Conservation (phyloP, 2,113 vertebrate genomes). For the Epinephelus lanceolatus region DNA sequence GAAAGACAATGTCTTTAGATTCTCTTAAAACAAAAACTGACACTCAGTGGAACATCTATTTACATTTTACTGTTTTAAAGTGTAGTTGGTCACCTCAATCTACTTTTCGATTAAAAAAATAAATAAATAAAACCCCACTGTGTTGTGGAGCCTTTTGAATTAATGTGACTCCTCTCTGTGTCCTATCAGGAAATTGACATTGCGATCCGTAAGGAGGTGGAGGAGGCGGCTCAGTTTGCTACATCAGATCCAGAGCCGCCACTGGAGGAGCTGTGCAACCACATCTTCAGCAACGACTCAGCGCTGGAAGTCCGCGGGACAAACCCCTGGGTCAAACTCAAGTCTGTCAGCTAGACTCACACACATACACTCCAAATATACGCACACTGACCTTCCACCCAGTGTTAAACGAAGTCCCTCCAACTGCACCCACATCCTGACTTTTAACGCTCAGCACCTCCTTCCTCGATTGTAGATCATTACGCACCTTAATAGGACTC, state of each 20-base stretch:
- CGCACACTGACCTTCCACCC: background rate
- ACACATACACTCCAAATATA: background rate
- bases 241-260: constrained; percentile 94
- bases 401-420: background rate
- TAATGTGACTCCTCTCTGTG: background rate
- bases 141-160: background rate
- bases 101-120: too few species aligned
- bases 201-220: constrained; percentile 92
- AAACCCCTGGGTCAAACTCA: constrained; percentile 91
- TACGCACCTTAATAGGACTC: constrained; percentile 30
- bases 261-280: constrained; percentile 92
- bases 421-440: background rate
- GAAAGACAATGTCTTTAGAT: too few species aligned
- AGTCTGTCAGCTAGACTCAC: constrained; percentile 85
- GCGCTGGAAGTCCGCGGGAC: constrained; percentile 92
- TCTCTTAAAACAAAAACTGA: too few species aligned
- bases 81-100: too few species aligned
- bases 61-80: too few species aligned
- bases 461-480: background rate
- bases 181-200: constrained; percentile 91
- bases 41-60: too few species aligned
- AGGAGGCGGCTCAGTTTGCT: constrained; percentile 94
- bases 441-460: background rate
- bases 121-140: too few species aligned
- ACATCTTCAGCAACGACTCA: constrained; percentile 87